Base-by-base conservation (phyloP, 1,140 invertebrate species). In the Listronotus bonariensis region DNA sequence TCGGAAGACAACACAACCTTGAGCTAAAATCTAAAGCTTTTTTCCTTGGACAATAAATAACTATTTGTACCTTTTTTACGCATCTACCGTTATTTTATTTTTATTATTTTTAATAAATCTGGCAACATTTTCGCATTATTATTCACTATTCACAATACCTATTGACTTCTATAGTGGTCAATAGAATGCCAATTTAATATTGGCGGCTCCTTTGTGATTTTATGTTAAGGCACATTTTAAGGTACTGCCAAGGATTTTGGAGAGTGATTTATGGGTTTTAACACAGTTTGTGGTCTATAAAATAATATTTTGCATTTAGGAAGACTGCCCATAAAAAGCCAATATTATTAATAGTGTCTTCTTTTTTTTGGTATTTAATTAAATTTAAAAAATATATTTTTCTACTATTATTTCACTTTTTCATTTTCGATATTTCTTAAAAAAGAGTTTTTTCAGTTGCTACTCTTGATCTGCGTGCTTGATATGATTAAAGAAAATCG, bases 171-270 rank as follows among this genome's bases (percentile, higher is more conserved):
- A 48, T 51, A 51, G 57, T 51, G 57, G 36, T 43, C 57, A 34
- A 60, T 51, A 40, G 57, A 60, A 60, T 60, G 57, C 34, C 46
- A 60, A 60, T 60, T 34, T 46, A 38, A 60, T 51, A 48, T 60
- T 51, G 57, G 57, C 57, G 57, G 57, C 18, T 12, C 36, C 46
- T 60, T 60, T 60, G 36, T 20, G 32, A 36, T 36, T 41, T 40
- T 36, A 60, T 31, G 31, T 56, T n/a, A 46, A 6, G 1, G 57
- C 32, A 49, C 51, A 60, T 60, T 60, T 60, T 46, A 40, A 31
- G 43, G 40, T 60, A 43, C 31, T 8, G 48, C 32, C 45, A 60
- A 60, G 57, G 57, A 60, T 60, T 60, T 60, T 42, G 57, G 26
- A 15, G 20, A 32, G 18, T 60, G 46, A 60, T 60, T 60, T 60